Percentiles rank a stretch among this genome's conserved stretches.
Conservation (phyloP, 1,140 invertebrate species). For the Zophobas atratus region DNA sequence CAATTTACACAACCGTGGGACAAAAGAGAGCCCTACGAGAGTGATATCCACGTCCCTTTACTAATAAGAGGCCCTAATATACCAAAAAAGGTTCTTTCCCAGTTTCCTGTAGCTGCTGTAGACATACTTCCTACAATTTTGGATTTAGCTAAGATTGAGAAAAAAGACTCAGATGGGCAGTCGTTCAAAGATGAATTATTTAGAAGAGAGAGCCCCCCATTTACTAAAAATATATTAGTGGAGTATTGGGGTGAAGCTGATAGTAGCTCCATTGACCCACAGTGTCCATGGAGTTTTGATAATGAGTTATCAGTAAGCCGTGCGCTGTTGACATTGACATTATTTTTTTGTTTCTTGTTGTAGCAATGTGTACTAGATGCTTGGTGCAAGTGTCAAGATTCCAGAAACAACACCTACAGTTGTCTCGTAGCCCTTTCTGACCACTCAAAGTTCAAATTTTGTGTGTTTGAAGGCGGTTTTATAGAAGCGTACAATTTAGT, state of each 20-base stretch:
- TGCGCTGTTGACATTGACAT: background rate
- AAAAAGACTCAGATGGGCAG: slow-evolving; percentile 77
- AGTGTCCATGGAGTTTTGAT: slow-evolving; percentile 73
- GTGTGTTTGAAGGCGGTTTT: slow-evolving; percentile 81
- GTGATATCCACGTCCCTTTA: slow-evolving; percentile 88
- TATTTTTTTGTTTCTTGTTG: slow-evolving; percentile 53
- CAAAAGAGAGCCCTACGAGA: slow-evolving; percentile 91
- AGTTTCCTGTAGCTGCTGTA: slow-evolving; percentile 79
- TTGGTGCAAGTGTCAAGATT: slow-evolving; percentile 88
- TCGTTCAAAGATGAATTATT: slow-evolving; percentile 70
- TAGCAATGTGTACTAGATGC: slow-evolving; percentile 77
- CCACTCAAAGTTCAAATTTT: slow-evolving; percentile 78
- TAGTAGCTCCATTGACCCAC: slow-evolving; percentile 67
- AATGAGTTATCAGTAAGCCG: slow-evolving; percentile 73
- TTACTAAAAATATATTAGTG: slow-evolving; percentile 72
- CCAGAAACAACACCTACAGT: slow-evolving; percentile 86
- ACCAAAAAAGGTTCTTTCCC: slow-evolving; percentile 66
- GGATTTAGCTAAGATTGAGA: slow-evolving; percentile 73
- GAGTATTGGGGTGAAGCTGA: slow-evolving; percentile 86
- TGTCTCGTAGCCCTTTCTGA: slow-evolving; percentile 79
- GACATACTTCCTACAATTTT: slow-evolving; percentile 89
- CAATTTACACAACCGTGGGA: slow-evolving; percentile 90
- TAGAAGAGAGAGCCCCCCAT: slow-evolving; percentile 23
- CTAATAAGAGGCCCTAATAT: slow-evolving; percentile 84
- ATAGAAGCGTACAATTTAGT: slow-evolving; percentile 81